Evolutionary conservation across 2,888 invertebrate genomes (phyloP), one percentile per base, ranked within the genome.

Genomic region (Ectropis crepuscularia): DNA sequence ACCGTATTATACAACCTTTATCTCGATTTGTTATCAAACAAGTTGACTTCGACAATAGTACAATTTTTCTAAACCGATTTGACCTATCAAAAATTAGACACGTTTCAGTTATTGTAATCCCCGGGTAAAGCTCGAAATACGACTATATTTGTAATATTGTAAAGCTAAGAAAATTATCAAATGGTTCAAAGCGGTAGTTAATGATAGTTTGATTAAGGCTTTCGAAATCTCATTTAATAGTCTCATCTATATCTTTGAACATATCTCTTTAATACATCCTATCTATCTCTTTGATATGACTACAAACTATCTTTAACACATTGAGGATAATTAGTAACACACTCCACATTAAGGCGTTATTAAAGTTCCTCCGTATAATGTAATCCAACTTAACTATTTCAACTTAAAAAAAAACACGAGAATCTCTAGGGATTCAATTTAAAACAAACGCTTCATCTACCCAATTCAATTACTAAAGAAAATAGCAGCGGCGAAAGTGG

Each of bases 381-480:
- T 59, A 42, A 65, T 55, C 39, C 28, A 59, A 48, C 36, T 47
- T 37, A 62, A 39, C 58, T 51, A 65, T 46, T 53, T 61, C 53
- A 51, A 53, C 59, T 62, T 64, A 57, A 61, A 68, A 43, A 63
- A 65, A 62, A 63, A 70, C 58, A 66, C 61, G 55, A 61, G 53
- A 57, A 57, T 68, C 73, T 69, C 73, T 65, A 68, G 70, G 74
- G 77, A 76, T 79, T 72, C 72, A 64, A 72, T 76, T 81, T 70
- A 76, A 79, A 61, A 79, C 72, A 73, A 76, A 78, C 74, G 69
- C 77, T 28, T 83, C 82, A 82, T 86, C 81, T 82, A 80, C 83
- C 81, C 85, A 88, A 89, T 90, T 88, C 88, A 88, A 90, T 90
- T 90, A 89, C 83, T 67, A 85, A 88, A 81, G 83, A 87, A 89